A percentile compares a stretch with the other conserved stretches of the same genome.
phyloP scores from a whole-genome alignment of 2,113 vertebrate genomes.

The Camelus bactrianus region DNA sequence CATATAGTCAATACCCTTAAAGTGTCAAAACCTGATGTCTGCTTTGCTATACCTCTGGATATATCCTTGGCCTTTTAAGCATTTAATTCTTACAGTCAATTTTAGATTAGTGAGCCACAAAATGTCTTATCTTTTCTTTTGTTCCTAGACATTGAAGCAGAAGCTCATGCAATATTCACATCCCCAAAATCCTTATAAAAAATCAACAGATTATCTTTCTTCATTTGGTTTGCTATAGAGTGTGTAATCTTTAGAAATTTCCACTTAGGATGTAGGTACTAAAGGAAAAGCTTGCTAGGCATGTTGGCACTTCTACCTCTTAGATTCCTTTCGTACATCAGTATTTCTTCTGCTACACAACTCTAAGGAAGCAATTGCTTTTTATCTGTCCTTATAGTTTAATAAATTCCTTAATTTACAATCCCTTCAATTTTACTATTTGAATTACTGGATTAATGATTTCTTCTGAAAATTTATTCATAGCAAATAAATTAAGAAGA shows the following conservation, averaged over 20 bases:
- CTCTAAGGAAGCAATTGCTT: slow-evolving; percentile 36
- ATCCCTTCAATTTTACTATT: not conserved
- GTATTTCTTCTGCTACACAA: not conserved
- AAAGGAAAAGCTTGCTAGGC: not conserved
- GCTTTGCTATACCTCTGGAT: not conserved
- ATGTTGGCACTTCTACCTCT: not conserved
- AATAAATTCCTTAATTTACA: slow-evolving; percentile 42
- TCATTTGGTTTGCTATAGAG: not conserved
- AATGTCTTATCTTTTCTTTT: not conserved
- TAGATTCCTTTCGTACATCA: not conserved
- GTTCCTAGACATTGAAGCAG: not conserved
- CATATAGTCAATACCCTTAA: not conserved
- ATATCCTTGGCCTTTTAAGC: not conserved
- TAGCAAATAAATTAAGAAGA: slow-evolving; percentile 17
- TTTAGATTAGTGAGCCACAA: not conserved
- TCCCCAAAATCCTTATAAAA: not conserved
- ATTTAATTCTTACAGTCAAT: not conserved
- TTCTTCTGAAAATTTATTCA: slow-evolving; percentile 8
- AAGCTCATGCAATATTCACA: not conserved
- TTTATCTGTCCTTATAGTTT: not conserved
- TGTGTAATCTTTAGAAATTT: not conserved
- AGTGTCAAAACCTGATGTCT: not conserved
- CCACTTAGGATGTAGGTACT: not conserved
- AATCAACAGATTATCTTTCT: not conserved
- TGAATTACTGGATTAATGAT: slow-evolving; percentile 21